phyloP scores from a whole-genome alignment of 2,797 vertebrate species.

The Serranus cabrilla region DNA sequence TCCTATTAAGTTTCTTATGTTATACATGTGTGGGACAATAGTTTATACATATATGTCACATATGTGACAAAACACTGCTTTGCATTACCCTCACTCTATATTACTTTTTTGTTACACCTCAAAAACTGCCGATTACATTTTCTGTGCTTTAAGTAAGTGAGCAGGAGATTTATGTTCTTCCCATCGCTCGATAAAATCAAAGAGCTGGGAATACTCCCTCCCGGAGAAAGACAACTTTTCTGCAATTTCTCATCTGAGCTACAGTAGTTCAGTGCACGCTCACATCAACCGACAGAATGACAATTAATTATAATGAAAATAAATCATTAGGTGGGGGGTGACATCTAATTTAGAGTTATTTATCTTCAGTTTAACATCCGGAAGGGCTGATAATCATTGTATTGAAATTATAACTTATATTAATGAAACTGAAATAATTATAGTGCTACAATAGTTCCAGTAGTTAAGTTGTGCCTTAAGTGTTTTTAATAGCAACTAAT shows the following conservation, averaged over 20 bases:
- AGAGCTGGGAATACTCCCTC: slow-evolving; percentile 44
- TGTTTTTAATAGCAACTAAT: slow-evolving; percentile 5
- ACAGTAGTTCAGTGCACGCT: slow-evolving; percentile 31
- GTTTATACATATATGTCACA: slow-evolving; percentile 41
- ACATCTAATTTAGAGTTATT: slow-evolving; percentile 33
- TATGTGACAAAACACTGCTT: slow-evolving; percentile 16
- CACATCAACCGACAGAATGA: slow-evolving; percentile 27
- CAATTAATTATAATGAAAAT: slow-evolving; percentile 50
- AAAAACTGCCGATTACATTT: slow-evolving; percentile 43
- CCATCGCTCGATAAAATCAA: slow-evolving; percentile 57
- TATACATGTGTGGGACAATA: slow-evolving; percentile 40
- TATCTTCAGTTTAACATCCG: slow-evolving; percentile 24
- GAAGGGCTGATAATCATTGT: slow-evolving; percentile 15
- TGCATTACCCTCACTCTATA: slow-evolving; percentile 25
- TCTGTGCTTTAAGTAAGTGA: slow-evolving; percentile 48
- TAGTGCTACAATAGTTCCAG: background rate
- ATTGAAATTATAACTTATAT: slow-evolving; percentile 5
- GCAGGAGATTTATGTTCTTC: slow-evolving; percentile 58
- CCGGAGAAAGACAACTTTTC: slow-evolving; percentile 51
- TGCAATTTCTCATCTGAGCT: slow-evolving; percentile 60
- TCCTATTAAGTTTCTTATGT: slow-evolving; percentile 56
- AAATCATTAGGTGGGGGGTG: slow-evolving; percentile 35
- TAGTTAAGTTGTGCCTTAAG: background rate
- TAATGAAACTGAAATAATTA: slow-evolving; percentile 9
- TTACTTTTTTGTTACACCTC: slow-evolving; percentile 37